phyloP scores from a whole-genome alignment of 2,888 invertebrate species.

The Eupithecia inturbata region DNA sequence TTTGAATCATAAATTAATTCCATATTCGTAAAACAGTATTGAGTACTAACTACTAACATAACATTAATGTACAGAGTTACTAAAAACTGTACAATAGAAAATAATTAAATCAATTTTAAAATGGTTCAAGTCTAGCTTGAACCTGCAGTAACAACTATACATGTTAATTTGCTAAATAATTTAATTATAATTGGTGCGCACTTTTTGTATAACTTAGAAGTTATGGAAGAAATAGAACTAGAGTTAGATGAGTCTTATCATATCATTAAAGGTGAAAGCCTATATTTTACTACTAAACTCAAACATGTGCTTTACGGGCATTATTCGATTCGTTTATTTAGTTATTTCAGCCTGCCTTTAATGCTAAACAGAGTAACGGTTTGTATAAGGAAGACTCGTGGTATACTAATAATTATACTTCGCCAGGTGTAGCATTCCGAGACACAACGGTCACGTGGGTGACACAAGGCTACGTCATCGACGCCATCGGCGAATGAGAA shows the following conservation, averaged over 20 bases:
- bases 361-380: background rate
- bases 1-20: conserved; percentile 13
- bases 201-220: background rate
- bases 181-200: background rate
- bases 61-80: conserved; percentile 10
- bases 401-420: too few species aligned
- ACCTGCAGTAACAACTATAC: conserved; percentile 1
- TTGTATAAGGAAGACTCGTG: background rate
- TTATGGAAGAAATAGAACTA: background rate
- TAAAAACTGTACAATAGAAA: conserved; percentile 20
- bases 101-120: conserved; percentile 18
- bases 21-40: conserved; percentile 10
- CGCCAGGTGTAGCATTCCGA: too few species aligned
- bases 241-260: background rate
- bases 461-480: too few species aligned
- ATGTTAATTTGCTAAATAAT: background rate
- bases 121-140: conserved; percentile 7
- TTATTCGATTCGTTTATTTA: background rate
- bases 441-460: too few species aligned
- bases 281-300: conserved; percentile 8
- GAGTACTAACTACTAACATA: conserved; percentile 14
- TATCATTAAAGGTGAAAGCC: background rate
- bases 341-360: background rate
- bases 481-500: too few species aligned
- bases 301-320: background rate